Evolutionary conservation across 2,113 vertebrate genomes (phyloP), one percentile per base, ranked within the genome.

Genomic region (Hydrochoerus hydrochaeris): DNA sequence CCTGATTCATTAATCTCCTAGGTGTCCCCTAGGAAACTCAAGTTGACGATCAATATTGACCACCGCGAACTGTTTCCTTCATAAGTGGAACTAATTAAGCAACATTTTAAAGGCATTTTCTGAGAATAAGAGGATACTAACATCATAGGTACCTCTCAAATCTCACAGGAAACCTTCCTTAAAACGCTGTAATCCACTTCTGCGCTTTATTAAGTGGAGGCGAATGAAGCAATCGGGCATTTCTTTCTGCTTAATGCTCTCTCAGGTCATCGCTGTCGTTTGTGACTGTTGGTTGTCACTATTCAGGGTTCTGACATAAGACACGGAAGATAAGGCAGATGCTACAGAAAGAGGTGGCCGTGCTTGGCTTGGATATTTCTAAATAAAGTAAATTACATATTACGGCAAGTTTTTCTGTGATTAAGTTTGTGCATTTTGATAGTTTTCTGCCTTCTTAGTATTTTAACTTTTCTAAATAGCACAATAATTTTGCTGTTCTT

Each of bases 151-250:
- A 38, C 14, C 0, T 44, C 81, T 85, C n/a, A 94, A 77, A 26
- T 95, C 86, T 77, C 41, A 63, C 24, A 92, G 90, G 11, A 87
- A 90, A 91, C 20, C 24, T 60, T 19, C 75, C 89, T 87, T 82
- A 28, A 95, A 97, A 60, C 90, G 20, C 38, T 57, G 87, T 90
- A 86, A 93, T 87, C 17, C 2, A 62, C 9, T 92, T 78, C 35
- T 85, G 38, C 63, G 22, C 26, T 93, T 85, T 85, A 67, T 77
- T 87, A 90, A 90, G 49, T 90, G 58, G 49, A 54, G 0, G 75
- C 38, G 90, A 94, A 96, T 81, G 62, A 96, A 92, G 77, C 94
- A 84, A 82, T 16, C 58, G 24, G 57, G 16, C 54, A 22, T 90
- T 67, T 88, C 41, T 95, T 92, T 60, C 69, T 90, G 46, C 13